These are phyloP conservation scores for Hipparchia semele DNA, from an alignment of 2,888 invertebrate species.

Conservation along the genomic window DNA sequence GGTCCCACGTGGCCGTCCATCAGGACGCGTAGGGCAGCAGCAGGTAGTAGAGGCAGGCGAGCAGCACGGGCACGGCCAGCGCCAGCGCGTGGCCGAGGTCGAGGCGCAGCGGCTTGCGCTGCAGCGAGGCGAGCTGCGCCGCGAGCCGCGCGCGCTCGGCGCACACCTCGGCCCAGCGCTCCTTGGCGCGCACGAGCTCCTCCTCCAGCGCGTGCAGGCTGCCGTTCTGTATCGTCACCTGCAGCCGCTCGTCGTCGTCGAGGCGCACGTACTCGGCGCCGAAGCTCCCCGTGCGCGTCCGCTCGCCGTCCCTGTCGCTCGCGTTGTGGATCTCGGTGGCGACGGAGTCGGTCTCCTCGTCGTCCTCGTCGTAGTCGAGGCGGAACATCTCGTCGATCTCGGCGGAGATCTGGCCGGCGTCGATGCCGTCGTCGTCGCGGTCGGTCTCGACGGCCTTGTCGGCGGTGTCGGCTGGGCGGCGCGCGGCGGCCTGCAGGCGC, in stretches of 20 bases:
- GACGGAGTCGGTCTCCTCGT: constrained; percentile 70
- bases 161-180: constrained; percentile 86
- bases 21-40: constrained; percentile 84
- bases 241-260: constrained; percentile 56
- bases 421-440: constrained; percentile 49
- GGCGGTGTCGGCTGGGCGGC: constrained; percentile 43
- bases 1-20: constrained; percentile 84
- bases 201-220: constrained; percentile 86
- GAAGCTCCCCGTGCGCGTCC: constrained; percentile 8
- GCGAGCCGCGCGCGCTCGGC: constrained; percentile 85
- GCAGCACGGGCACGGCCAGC: constrained; percentile 82
- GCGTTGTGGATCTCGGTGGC: constrained; percentile 64
- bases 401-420: constrained; percentile 66
- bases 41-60: constrained; percentile 84
- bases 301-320: constrained; percentile 38
- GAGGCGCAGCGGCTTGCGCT: constrained; percentile 81
- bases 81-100: constrained; percentile 82
- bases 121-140: constrained; percentile 83
- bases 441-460: constrained; percentile 51
- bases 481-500: constrained; percentile 46
- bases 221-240: constrained; percentile 73
- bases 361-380: constrained; percentile 72
- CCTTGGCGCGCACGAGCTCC: constrained; percentile 88
- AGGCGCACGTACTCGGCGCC: constrained; percentile 56
- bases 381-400: constrained; percentile 78